Conservation (phyloP, 1,140 invertebrate species). For the Lineus longissimus region DNA sequence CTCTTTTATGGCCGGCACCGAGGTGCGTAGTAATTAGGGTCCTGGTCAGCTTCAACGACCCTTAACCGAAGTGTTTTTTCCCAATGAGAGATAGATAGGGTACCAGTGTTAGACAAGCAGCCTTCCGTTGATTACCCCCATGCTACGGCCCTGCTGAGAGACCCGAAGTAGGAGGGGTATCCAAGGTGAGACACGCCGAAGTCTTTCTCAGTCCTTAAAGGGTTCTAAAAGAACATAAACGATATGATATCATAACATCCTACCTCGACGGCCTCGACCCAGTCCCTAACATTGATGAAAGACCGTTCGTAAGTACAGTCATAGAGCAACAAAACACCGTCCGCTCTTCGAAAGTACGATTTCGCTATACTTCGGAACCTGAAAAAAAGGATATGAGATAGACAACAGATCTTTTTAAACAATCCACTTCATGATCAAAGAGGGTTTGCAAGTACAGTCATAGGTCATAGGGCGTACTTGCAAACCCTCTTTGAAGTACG, state of each 20-base stretch:
- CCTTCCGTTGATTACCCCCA: no score
- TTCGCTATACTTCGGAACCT: conserved; percentile 53
- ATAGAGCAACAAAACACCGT: conserved; percentile 50
- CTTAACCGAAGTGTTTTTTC: no score
- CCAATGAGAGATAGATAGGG: no score
- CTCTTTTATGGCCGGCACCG: no score
- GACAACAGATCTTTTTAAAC: not conserved
- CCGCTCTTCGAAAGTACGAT: conserved; percentile 51
- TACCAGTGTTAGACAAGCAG: no score
- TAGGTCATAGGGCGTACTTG: not conserved
- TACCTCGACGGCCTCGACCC: conserved; percentile 50
- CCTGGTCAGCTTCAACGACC: no score
- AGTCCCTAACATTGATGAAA: conserved; percentile 49
- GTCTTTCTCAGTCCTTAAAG: no score
- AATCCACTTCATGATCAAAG: not conserved
- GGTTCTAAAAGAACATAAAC: no score
- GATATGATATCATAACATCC: not conserved
- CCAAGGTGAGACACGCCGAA: no score
- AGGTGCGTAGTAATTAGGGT: no score
- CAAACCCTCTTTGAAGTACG: not conserved
- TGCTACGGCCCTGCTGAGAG: no score
- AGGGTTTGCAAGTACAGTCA: not conserved
- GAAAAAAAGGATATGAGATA: conserved; percentile 12
- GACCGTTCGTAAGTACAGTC: conserved; percentile 51
- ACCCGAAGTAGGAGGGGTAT: no score